These are phyloP conservation scores for Linnaemya vulpina DNA, from an alignment of 2,888 invertebrate genomes.

Conservation along the genomic window DNA sequence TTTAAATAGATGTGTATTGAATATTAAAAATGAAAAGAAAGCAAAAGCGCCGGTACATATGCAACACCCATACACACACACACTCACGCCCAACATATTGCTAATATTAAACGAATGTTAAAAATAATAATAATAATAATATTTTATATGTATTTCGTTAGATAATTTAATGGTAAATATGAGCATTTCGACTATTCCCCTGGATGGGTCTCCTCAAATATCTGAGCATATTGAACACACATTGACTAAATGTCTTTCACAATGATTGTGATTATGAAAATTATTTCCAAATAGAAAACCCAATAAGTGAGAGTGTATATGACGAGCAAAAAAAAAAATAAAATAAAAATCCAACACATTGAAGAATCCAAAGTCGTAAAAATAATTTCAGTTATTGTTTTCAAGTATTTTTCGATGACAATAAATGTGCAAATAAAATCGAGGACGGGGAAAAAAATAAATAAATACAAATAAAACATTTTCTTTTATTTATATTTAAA, in stretches of 20 bases:
- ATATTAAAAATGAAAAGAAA: conserved; percentile 64
- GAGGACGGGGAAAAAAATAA: background rate
- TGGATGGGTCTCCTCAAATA: conserved; percentile 63
- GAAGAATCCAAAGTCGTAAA: conserved; percentile 56
- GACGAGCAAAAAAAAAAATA: background rate
- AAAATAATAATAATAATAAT: conserved; percentile 58
- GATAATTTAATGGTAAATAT: conserved; percentile 72
- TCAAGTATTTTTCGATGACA: conserved; percentile 71
- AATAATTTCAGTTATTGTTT: conserved; percentile 69
- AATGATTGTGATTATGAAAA: conserved; percentile 63
- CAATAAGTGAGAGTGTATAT: background rate
- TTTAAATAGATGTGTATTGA: conserved; percentile 72
- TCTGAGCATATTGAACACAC: conserved; percentile 63
- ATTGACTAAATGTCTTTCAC: conserved; percentile 67
- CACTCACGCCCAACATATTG: conserved; percentile 1
- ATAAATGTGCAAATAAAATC: conserved; percentile 66
- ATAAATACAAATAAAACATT: conserved; percentile 11
- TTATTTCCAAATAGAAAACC: conserved; percentile 37
- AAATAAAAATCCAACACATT: conserved; percentile 3
- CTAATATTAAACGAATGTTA: conserved; percentile 63
- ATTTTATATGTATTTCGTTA: conserved; percentile 37
- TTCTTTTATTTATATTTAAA: conserved; percentile 43
- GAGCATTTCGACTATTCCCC: conserved; percentile 64
- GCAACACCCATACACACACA: conserved; percentile 1
- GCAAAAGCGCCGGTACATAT: conserved; percentile 29